phyloP scores from a whole-genome alignment of 2,888 invertebrate species.

The Cataglyphis cursor region DNA sequence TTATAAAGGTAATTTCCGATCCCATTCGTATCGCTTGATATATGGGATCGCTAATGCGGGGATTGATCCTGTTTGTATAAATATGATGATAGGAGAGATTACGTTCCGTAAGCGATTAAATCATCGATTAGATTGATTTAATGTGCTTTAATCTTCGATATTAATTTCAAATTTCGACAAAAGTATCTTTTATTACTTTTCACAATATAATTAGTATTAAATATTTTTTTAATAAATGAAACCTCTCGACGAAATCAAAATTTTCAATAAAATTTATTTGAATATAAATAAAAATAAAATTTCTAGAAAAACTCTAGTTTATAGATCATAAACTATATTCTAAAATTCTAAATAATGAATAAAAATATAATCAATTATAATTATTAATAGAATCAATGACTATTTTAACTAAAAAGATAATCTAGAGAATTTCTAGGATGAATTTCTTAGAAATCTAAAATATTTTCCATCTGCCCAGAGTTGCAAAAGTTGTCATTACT shows the following conservation, averaged over 20 bases:
- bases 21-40: background rate
- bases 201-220: background rate
- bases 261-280: background rate
- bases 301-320: background rate
- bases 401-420: background rate
- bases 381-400: background rate
- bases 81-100: conserved; percentile 32
- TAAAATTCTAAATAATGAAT: background rate
- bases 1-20: conserved; percentile 10
- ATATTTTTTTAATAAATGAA: background rate
- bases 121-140: conserved; percentile 6
- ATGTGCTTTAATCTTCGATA: background rate
- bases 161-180: conserved; percentile 7
- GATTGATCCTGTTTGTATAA: conserved; percentile 28
- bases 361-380: background rate
- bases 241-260: background rate
- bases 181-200: background rate
- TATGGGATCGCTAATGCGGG: background rate
- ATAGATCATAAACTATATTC: background rate
- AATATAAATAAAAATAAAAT: background rate
- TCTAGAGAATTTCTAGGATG: background rate
- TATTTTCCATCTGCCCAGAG: background rate
- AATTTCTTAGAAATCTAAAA: too few species aligned
- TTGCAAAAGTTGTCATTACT: conserved; percentile 1
- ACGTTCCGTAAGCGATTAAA: conserved; percentile 1